These are phyloP conservation scores for Neoaliturus tenellus DNA, from an alignment of 2,888 invertebrate species.

Conservation along the genomic window DNA sequence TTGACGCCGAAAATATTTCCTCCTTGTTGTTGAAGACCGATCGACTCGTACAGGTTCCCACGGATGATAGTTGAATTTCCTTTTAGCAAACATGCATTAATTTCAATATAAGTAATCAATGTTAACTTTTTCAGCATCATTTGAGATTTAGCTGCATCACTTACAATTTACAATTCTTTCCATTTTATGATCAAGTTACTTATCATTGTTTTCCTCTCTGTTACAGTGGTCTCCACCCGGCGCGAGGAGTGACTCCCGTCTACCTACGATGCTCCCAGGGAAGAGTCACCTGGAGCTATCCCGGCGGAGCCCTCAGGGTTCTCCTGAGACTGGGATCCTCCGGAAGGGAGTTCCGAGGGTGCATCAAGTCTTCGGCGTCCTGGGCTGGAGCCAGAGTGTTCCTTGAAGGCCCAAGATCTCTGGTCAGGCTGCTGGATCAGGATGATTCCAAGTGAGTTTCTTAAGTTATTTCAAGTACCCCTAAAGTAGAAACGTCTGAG, in stretches of 20 bases:
- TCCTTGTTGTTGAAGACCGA: too few relatives aligned
- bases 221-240: constrained; percentile 77
- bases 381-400: constrained; percentile 75
- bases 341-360: constrained; percentile 81
- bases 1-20: too few relatives aligned
- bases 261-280: constrained; percentile 86
- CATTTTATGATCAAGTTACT: background rate
- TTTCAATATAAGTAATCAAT: too few relatives aligned
- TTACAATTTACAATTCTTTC: too few relatives aligned
- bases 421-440: constrained; percentile 73
- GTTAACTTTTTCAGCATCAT: too few relatives aligned
- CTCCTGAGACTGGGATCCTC: constrained; percentile 78
- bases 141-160: too few relatives aligned
- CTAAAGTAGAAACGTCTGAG: too few relatives aligned
- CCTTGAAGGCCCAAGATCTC: constrained; percentile 78
- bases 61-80: too few relatives aligned
- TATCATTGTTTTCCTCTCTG: constrained; percentile 57
- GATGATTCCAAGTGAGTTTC: constrained; percentile 44
- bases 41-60: too few relatives aligned
- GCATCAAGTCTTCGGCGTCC: constrained; percentile 76
- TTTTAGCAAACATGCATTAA: too few relatives aligned
- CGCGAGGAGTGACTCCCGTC: constrained; percentile 83
- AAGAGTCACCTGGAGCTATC: constrained; percentile 84
- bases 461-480: background rate
- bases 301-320: constrained; percentile 84